These are phyloP conservation scores for Beris morrisii DNA, from an alignment of 2,888 invertebrate species.

Conservation along the genomic window DNA sequence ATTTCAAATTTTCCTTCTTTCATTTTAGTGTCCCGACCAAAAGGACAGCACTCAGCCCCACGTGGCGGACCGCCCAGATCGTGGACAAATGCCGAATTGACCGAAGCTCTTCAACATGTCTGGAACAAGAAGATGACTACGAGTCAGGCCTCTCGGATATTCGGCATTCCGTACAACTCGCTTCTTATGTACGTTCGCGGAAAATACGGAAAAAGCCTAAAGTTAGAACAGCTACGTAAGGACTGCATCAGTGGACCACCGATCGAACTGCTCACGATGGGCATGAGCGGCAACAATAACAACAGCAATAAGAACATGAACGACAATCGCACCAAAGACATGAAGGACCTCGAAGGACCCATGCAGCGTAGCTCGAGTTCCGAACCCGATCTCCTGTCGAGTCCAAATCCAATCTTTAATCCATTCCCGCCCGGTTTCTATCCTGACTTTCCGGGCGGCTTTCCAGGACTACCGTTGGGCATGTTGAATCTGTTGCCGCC, in stretches of 20 bases:
- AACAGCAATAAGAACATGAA: conserved; percentile 59
- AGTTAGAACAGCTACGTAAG: conserved; percentile 82
- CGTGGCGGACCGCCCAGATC: conserved; percentile 88
- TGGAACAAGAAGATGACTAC: conserved; percentile 96
- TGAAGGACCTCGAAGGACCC: conserved; percentile 52
- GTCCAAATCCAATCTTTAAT: conserved; percentile 69
- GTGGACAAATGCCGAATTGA: conserved; percentile 89
- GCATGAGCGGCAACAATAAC: conserved; percentile 59
- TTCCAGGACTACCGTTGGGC: conserved; percentile 76
- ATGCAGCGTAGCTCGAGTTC: conserved; percentile 65
- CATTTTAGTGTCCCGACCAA: conserved; percentile 74
- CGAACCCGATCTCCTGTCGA: conserved; percentile 66
- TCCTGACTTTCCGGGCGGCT: conserved; percentile 78
- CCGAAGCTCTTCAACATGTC: conserved; percentile 89
- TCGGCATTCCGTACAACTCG: conserved; percentile 92
- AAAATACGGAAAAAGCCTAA: conserved; percentile 90
- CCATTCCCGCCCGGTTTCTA: conserved; percentile 81
- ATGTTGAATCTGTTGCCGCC: conserved; percentile 84
- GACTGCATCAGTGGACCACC: conserved; percentile 83
- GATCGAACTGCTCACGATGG: conserved; percentile 68
- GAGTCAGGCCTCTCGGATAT: conserved; percentile 86
- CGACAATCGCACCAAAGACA: conserved; percentile 47
- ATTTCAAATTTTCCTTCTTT: conserved; percentile 22
- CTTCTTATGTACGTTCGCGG: conserved; percentile 89
- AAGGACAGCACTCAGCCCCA: conserved; percentile 89